Evolutionary conservation across 1,140 invertebrate genomes (phyloP).

Genomic region (Goniozus legneri): DNA sequence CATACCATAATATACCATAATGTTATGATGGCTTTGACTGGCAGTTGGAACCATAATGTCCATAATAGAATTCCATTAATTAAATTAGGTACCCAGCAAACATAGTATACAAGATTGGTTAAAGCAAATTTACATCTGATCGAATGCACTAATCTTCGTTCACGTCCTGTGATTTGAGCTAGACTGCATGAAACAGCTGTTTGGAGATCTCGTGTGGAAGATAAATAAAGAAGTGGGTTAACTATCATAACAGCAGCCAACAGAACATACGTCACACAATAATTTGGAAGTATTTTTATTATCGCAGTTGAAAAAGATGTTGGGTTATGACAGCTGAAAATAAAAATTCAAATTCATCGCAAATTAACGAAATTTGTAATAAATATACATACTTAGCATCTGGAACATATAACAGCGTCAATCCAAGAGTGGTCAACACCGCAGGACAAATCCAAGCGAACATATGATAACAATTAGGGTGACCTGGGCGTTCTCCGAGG

Average conservation of each 20-base stretch:
- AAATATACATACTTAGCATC: constrained; percentile 66
- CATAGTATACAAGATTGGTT: constrained; percentile 74
- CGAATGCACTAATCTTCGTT: constrained; percentile 67
- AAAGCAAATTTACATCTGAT: constrained; percentile 71
- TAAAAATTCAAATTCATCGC: constrained; percentile 1
- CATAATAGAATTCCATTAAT: constrained; percentile 73
- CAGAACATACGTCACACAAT: constrained; percentile 70
- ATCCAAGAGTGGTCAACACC: constrained; percentile 63
- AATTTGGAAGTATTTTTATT: constrained; percentile 73
- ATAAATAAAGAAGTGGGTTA: constrained; percentile 70
- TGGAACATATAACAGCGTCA: constrained; percentile 71
- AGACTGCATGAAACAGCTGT: constrained; percentile 60
- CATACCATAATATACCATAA: constrained; percentile 81
- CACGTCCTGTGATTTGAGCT: constrained; percentile 66
- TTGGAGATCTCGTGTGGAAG: constrained; percentile 64
- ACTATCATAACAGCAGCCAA: constrained; percentile 70
- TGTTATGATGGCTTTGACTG: constrained; percentile 63
- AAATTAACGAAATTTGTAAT: constrained; percentile 5
- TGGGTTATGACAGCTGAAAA: constrained; percentile 70
- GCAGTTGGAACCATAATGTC: constrained; percentile 71
- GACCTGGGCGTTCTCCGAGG: constrained; percentile 60
- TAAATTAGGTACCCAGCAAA: constrained; percentile 80
- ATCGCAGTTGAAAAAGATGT: constrained; percentile 58
- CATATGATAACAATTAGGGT: constrained; percentile 62
- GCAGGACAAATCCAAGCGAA: constrained; percentile 70